Conservation (phyloP, 2,797 vertebrate genomes). For the Borostomias antarcticus region DNA sequence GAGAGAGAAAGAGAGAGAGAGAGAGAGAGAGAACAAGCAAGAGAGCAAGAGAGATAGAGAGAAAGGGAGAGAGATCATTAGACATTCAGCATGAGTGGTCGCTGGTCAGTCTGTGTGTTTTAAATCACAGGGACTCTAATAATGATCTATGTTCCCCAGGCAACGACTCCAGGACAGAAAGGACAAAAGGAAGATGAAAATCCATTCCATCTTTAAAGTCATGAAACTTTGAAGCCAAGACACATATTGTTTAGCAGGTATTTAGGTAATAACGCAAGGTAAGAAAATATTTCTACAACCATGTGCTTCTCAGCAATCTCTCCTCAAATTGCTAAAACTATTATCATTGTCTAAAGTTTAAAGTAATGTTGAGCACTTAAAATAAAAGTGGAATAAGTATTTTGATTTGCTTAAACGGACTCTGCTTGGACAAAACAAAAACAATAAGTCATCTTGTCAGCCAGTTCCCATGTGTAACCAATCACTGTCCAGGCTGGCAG, state of each 20-base stretch:
- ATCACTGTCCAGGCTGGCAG: conserved; percentile 52
- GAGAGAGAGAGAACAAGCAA: neutral
- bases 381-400: no score
- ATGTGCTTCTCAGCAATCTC: conserved; percentile 6
- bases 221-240: neutral
- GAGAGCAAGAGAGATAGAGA: neutral
- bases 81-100: conserved; percentile 33
- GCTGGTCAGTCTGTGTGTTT: conserved; percentile 11
- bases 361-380: no score
- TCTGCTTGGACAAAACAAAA: conserved; percentile 58
- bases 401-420: no score
- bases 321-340: conserved; percentile 1
- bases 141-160: conserved; percentile 18
- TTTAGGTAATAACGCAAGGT: neutral
- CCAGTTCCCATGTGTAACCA: conserved; percentile 63
- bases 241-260: neutral
- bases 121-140: conserved; percentile 35
- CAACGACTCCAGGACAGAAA: conserved; percentile 29
- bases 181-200: conserved; percentile 11
- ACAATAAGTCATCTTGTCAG: conserved; percentile 44
- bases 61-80: conserved; percentile 29
- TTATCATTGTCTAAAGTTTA: no score
- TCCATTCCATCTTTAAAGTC: conserved; percentile 4
- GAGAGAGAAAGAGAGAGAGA: neutral
- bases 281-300: neutral